Evolutionary conservation across 2,797 vertebrate genomes (phyloP), one percentile per base, ranked within the genome.

Genomic region (Psittacula echo): DNA sequence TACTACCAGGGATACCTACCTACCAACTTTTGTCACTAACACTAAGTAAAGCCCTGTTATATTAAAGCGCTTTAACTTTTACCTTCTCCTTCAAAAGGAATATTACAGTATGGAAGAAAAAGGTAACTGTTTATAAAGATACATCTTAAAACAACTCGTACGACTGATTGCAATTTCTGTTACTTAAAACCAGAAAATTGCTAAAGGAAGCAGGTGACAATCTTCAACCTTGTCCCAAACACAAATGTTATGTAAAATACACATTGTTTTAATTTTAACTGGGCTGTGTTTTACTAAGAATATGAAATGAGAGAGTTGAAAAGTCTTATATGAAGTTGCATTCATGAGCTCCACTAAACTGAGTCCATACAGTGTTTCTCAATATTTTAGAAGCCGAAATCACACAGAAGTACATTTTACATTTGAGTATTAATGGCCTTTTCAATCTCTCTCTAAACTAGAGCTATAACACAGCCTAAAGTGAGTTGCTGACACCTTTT

Each of bases 361-460:
- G 19, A 68, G 27, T 91, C 66, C 24, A 75, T 54, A 20, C 23
- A 66, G 13, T 53, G 29, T 39, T 70, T 72, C 42, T 89, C 19
- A 48, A 34, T 3, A 61, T 91, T 85, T 87, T 89, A 73, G 70
- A 92, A 44, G 42, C 20, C 71, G 22, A 83, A 93, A 89, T 89
- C 83, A 51, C 48, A 62, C 62, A 75, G 23, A 93, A 54, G 53
- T 83, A 48, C 41, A 42, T 78, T 88, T 92, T 72, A 47, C 19
- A 26, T 45, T 26, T 2, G 80, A 88, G 73, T 86, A 91, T 86
- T 96, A 92, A 70, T 70, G 66, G 58, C 70, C 76, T 95, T 96
- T 95, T 94, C 85, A 79, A 72, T 89, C 54, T 94, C 10, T 58
- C 10, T 72, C 44, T 94, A 86, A 91, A 87, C 87, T 73, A 82